Percentiles rank a stretch among this genome's conserved stretches.
These are phyloP conservation scores for Megaceryle alcyon DNA, from an alignment of 2,797 vertebrate genomes.

Conservation along the genomic window DNA sequence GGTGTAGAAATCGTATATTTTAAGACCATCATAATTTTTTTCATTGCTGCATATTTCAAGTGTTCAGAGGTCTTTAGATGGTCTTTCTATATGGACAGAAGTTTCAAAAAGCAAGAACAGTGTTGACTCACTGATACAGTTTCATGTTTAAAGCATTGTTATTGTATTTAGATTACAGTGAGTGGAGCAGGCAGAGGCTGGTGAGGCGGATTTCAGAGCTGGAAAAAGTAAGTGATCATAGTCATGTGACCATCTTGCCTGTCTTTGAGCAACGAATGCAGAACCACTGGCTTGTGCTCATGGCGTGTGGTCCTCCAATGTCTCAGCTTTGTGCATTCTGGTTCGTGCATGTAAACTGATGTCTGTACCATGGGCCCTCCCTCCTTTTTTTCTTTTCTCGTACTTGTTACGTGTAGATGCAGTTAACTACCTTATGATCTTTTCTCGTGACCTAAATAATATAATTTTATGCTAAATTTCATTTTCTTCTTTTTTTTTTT, in stretches of 20 bases:
- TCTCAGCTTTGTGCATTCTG: background rate
- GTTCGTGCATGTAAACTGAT: background rate
- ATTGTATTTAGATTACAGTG: constrained; percentile 82
- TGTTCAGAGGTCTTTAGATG: background rate
- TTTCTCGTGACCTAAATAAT: background rate
- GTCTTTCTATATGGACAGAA: background rate
- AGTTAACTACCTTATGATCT: background rate
- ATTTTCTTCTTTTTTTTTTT: background rate
- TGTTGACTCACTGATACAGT: background rate
- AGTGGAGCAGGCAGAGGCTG: constrained; percentile 91
- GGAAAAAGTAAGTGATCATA: constrained; percentile 85
- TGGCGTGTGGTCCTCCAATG: background rate
- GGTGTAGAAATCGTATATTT: background rate
- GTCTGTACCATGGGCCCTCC: background rate
- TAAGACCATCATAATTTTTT: background rate
- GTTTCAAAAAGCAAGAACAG: background rate
- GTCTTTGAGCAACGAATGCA: background rate
- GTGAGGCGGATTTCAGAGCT: constrained; percentile 84
- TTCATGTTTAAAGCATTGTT: background rate
- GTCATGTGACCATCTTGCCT: background rate
- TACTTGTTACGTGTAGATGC: background rate
- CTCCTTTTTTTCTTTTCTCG: background rate
- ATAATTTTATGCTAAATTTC: background rate
- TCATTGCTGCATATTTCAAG: background rate
- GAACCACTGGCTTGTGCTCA: background rate